Evolutionary conservation across 92 coral and sea anemone genomes (phyloP).

Genomic region (Heteractis magnifica): DNA sequence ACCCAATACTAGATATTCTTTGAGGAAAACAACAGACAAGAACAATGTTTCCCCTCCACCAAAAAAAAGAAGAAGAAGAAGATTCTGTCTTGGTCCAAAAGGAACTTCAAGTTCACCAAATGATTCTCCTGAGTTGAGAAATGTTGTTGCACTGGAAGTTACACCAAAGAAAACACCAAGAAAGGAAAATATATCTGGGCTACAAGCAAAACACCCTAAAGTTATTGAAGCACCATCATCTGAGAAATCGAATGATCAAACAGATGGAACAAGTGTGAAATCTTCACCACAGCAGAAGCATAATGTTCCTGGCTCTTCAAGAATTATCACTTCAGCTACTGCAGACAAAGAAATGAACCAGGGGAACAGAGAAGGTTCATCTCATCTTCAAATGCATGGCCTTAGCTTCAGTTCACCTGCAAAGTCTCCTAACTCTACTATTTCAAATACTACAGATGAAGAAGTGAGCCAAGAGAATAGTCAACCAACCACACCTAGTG

Average conservation of each 20-base stretch:
- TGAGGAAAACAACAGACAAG: not conserved
- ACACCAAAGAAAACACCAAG: not conserved
- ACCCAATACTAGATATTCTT: not conserved
- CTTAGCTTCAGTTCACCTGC: too few species aligned
- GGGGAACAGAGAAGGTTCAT: too few species aligned
- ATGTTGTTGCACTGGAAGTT: slow-evolving; percentile 15
- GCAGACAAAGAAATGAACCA: too few species aligned
- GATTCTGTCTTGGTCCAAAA: slow-evolving; percentile 17
- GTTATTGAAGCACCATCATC: not conserved
- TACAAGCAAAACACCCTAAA: not conserved
- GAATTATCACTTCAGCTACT: too few species aligned
- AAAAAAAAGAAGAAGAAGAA: not conserved
- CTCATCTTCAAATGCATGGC: too few species aligned
- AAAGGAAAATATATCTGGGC: not conserved
- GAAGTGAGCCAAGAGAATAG: slow-evolving; percentile 14
- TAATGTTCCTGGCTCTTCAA: not conserved
- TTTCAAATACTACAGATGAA: not conserved
- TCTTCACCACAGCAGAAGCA: not conserved
- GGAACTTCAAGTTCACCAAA: slow-evolving; percentile 22
- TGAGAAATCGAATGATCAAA: not conserved
- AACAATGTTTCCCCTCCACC: not conserved
- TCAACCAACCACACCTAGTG: slow-evolving; percentile 27
- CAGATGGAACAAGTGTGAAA: not conserved
- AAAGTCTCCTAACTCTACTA: not conserved
- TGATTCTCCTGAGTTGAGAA: slow-evolving; percentile 14